A percentile compares a stretch with the other conserved stretches of the same genome.
Evolutionary conservation across 1,140 invertebrate species (phyloP).

Genomic region (Micrasema minimum): DNA sequence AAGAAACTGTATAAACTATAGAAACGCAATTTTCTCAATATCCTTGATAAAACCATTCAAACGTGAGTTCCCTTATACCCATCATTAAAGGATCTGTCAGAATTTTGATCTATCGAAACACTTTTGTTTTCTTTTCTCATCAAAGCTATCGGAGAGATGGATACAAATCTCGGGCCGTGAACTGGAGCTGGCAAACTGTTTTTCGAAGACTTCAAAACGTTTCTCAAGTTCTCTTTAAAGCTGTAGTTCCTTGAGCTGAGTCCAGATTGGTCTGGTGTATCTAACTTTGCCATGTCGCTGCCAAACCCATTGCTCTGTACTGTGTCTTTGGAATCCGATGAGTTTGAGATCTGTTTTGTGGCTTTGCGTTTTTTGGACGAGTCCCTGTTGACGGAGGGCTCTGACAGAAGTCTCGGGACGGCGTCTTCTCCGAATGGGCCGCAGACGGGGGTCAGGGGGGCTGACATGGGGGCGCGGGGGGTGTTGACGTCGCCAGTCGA

Average conservation of each 20-base stretch:
- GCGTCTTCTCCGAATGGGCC: conserved; percentile 35
- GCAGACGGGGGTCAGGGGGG: conserved; percentile 49
- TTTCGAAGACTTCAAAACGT: conserved; percentile 49
- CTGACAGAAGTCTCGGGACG: conserved; percentile 41
- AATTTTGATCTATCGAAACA: conserved; percentile 3
- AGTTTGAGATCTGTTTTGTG: conserved; percentile 42
- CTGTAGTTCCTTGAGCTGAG: conserved; percentile 47
- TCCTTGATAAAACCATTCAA: no score
- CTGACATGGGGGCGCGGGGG: conserved; percentile 37
- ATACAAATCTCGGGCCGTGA: conserved; percentile 42
- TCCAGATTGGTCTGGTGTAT: conserved; percentile 25
- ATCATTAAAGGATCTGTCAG: conserved; percentile 1
- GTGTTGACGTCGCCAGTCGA: conserved; percentile 43
- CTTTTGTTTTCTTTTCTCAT: conserved; percentile 37
- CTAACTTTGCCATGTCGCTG: conserved; percentile 16
- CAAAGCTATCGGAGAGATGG: conserved; percentile 43
- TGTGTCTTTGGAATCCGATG: conserved; percentile 37
- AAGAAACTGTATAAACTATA: no score
- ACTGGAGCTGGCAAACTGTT: conserved; percentile 43
- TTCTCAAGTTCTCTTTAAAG: conserved; percentile 51
- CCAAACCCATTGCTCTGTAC: conserved; percentile 15
- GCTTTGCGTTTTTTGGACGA: conserved; percentile 34
- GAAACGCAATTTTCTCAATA: no score
- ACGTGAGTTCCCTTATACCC: neutral
- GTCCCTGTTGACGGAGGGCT: conserved; percentile 34